Evolutionary conservation across 2,797 vertebrate genomes (phyloP).

Genomic region (Brachyrhaphis roseni): DNA sequence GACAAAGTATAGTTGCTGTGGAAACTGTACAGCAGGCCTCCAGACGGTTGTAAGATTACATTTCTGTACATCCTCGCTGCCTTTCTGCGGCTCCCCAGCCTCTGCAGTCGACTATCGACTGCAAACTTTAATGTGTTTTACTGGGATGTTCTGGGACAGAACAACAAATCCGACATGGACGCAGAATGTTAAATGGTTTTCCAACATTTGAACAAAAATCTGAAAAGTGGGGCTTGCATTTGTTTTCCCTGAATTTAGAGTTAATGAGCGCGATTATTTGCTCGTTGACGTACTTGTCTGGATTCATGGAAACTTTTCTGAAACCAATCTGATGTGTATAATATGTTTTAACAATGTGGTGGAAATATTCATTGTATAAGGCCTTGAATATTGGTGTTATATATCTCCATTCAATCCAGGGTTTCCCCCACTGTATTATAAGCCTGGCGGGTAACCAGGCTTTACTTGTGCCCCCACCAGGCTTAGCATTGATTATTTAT

Average conservation of each 20-base stretch:
- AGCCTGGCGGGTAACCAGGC: too few species aligned
- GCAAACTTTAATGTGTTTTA: not conserved
- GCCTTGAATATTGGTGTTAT: not conserved
- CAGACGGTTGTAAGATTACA: constrained; percentile 50
- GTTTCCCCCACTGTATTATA: too few species aligned
- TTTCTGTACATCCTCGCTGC: constrained; percentile 20
- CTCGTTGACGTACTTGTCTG: not conserved
- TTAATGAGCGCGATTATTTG: not conserved
- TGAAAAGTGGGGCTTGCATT: not conserved
- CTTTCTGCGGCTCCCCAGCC: constrained; percentile 24
- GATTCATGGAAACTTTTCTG: not conserved
- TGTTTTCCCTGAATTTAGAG: not conserved
- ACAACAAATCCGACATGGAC: not conserved
- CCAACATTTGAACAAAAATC: not conserved
- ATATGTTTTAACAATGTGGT: too few species aligned
- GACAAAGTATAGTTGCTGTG: constrained; percentile 74
- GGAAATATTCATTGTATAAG: too few species aligned
- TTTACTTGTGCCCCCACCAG: too few species aligned
- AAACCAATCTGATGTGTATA: too few species aligned
- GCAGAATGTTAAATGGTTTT: not conserved
- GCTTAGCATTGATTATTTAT: too few species aligned
- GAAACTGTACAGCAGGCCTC: constrained; percentile 69
- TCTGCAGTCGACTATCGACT: constrained; percentile 11
- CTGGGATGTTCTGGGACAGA: not conserved
- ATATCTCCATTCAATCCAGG: not conserved